Conservation (phyloP, 2,113 vertebrate genomes). For the Ceyx cyanopectus region DNA sequence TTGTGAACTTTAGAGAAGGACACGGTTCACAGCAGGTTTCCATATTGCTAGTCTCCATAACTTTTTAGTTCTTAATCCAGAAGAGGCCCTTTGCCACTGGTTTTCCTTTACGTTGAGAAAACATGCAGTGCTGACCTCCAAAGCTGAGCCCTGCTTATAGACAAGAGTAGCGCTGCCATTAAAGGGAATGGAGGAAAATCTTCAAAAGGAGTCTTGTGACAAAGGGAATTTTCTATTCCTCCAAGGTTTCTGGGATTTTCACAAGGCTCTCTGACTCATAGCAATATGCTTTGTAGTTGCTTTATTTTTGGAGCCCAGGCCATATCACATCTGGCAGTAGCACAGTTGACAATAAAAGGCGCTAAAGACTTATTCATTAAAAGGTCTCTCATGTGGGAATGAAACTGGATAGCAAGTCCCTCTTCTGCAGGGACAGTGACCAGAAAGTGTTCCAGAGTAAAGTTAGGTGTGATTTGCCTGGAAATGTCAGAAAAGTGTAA, state of each 20-base stretch:
- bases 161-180: not conserved
- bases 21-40: not conserved
- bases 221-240: not conserved
- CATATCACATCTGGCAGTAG: conserved; percentile 24
- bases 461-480: conserved; percentile 30
- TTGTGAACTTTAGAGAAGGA: not conserved
- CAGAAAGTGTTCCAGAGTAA: not conserved
- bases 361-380: conserved; percentile 1
- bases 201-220: not conserved
- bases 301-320: not conserved
- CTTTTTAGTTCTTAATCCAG: not conserved
- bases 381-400: not conserved
- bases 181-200: not conserved
- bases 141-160: not conserved
- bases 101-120: not conserved
- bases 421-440: not conserved
- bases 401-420: not conserved
- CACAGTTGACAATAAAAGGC: not conserved
- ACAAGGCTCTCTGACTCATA: not conserved
- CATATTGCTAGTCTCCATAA: not conserved
- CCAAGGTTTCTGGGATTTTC: conserved; percentile 30
- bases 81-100: not conserved
- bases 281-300: not conserved
- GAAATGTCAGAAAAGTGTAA: conserved; percentile 26
- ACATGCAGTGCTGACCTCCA: not conserved